Conservation (phyloP, 2,797 vertebrate species). For the Myripristis jacobus region DNA sequence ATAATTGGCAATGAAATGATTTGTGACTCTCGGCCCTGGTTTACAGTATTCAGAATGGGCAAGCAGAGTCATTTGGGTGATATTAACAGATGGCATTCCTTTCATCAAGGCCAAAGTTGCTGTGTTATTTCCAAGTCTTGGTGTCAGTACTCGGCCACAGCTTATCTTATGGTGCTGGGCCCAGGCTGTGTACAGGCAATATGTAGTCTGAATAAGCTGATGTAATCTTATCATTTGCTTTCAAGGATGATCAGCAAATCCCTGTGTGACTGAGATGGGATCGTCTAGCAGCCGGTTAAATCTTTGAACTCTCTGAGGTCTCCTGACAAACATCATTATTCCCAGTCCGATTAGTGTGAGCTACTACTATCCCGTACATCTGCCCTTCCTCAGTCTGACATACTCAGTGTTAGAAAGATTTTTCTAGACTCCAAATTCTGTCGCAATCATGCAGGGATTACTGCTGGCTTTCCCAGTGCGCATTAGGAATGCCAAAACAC, state of each 20-base stretch:
- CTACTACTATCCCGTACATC: slow-evolving; percentile 3
- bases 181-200: slow-evolving; percentile 23
- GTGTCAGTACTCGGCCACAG: background rate
- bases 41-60: background rate
- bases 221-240: slow-evolving; percentile 67
- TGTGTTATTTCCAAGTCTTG: background rate
- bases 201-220: slow-evolving; percentile 39
- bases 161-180: slow-evolving; percentile 24
- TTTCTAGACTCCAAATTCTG: slow-evolving; percentile 35
- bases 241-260: slow-evolving; percentile 58
- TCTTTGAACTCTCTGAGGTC: slow-evolving; percentile 7
- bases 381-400: slow-evolving; percentile 26
- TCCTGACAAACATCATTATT: background rate
- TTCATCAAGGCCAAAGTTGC: background rate
- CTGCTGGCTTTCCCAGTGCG: slow-evolving; percentile 29
- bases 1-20: too few species aligned
- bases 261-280: slow-evolving; percentile 25
- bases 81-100: background rate
- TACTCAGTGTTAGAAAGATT: slow-evolving; percentile 24
- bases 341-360: slow-evolving; percentile 12
- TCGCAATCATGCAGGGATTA: slow-evolving; percentile 54
- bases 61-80: background rate
- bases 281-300: slow-evolving; percentile 16
- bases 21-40: too few species aligned
- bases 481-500: slow-evolving; percentile 37